Base-by-base conservation (phyloP, 2,888 invertebrate species). In the Steinernema carpocapsae region DNA sequence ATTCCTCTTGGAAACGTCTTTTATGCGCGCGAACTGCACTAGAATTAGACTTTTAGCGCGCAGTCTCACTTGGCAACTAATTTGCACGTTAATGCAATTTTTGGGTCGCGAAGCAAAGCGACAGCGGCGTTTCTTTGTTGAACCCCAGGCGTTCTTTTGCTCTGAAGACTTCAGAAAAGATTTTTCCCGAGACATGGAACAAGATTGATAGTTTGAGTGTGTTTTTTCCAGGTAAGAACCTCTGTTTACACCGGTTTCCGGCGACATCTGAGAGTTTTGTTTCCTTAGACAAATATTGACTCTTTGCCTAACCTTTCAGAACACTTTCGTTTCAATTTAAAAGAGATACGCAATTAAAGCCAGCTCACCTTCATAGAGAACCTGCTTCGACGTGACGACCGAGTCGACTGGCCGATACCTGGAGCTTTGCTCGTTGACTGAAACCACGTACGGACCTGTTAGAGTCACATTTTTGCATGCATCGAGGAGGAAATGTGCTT, bases 371-470 rank as follows among this genome's bases (percentile, higher is more conserved):
- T 56, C 56, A 56, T 56, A 56, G 56, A 56, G 56, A 24, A 56
- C 56, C 56, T 56, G 56, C 26, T 56, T 56, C 56, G 56, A 56
- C 6, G 56, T 56, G 56, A 56, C 56, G 26, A 56, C 56, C 26
- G 56, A 56, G 56, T 56, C 56, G 26, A 56, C 56, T 4, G 56
- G 56, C 6, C 56, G 56, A 56, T 56, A 56, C 56, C 56, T 10
- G 56, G 56, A 56, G 56, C 56, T 56, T 24, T 56, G 56, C 56
- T 56, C 56, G 26, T 56, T 56, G 56, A 56, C 56, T 56, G 56
- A 56, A 56, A 56, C 56, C 24, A 56, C 56, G 56, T 56, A 56
- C 26, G 22, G 24, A 26, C 56, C 56, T 56, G 26, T 22, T 56
- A 56, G 6, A 26, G 56, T 56, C 26, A 56, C 6, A 26, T 12